Percentiles rank a stretch among this genome's conserved stretches.
phyloP scores from a whole-genome alignment of 2,888 invertebrate species.

The Mimas tiliae region DNA sequence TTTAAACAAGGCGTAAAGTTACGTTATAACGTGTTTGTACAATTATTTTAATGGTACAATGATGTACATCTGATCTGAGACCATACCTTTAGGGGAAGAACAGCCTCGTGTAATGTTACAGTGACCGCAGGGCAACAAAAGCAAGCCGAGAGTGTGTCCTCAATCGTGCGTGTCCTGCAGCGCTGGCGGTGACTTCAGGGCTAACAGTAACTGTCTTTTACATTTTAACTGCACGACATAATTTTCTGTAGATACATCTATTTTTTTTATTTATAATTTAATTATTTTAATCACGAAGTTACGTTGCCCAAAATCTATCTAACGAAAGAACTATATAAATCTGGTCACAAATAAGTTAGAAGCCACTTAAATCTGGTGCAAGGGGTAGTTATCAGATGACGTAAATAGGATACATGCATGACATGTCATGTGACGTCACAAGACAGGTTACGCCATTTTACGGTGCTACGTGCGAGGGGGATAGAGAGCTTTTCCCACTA shows the following conservation, averaged over 20 bases:
- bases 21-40: background rate
- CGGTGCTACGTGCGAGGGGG: too few species aligned
- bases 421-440: too few species aligned
- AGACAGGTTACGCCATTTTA: too few species aligned
- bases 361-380: too few species aligned
- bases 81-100: slow-evolving; percentile 45
- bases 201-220: slow-evolving; percentile 38
- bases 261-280: background rate
- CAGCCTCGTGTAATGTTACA: slow-evolving; percentile 71
- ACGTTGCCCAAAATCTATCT: too few species aligned
- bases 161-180: slow-evolving; percentile 81
- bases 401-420: too few species aligned
- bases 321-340: too few species aligned
- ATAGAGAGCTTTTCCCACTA: too few species aligned
- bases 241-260: background rate
- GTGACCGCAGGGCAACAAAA: slow-evolving; percentile 81
- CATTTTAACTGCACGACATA: slow-evolving; percentile 24
- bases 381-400: too few species aligned
- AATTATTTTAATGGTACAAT: slow-evolving; percentile 21
- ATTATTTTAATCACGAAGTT: too few species aligned
- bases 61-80: slow-evolving; percentile 32
- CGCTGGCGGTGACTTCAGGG: slow-evolving; percentile 51
- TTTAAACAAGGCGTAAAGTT: slow-evolving; percentile 10
- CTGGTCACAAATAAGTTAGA: too few species aligned
- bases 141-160: slow-evolving; percentile 78